Evolutionary conservation across 2,888 invertebrate genomes (phyloP).

Genomic region (Hypselothyrea guttata): DNA sequence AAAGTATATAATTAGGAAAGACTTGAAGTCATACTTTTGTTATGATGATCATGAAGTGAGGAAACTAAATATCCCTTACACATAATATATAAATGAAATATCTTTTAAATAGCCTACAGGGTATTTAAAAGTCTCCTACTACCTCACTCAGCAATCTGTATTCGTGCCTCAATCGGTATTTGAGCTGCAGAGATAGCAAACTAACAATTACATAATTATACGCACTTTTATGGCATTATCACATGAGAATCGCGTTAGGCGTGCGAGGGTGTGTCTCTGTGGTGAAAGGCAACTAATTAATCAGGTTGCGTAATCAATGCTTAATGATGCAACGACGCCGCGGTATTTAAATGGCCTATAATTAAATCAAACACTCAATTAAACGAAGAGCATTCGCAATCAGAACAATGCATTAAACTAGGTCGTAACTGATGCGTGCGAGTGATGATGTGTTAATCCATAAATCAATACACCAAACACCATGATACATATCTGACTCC

Average conservation of each 20-base stretch:
- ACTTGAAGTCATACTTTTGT: too few relatives aligned
- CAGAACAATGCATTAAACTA: slow-evolving; percentile 18
- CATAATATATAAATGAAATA: too few relatives aligned
- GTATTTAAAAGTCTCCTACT: slow-evolving; percentile 1
- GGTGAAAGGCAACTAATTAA: slow-evolving; percentile 53
- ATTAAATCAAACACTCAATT: slow-evolving; percentile 75
- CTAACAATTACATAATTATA: slow-evolving; percentile 57
- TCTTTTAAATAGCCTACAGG: too few relatives aligned
- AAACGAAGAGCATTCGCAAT: slow-evolving; percentile 36
- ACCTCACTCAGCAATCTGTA: too few relatives aligned
- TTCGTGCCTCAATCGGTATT: neutral
- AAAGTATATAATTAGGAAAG: too few relatives aligned
- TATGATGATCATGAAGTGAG: too few relatives aligned
- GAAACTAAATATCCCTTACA: too few relatives aligned
- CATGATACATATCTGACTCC: neutral
- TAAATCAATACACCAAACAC: slow-evolving; percentile 1
- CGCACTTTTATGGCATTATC: slow-evolving; percentile 48
- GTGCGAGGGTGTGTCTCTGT: slow-evolving; percentile 2
- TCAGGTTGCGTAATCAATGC: slow-evolving; percentile 66
- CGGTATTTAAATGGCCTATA: slow-evolving; percentile 61
- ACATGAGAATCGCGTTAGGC: slow-evolving; percentile 15
- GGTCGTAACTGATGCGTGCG: slow-evolving; percentile 22
- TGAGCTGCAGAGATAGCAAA: slow-evolving; percentile 3
- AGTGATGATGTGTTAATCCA: slow-evolving; percentile 39
- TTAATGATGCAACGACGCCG: slow-evolving; percentile 60